phyloP scores from a whole-genome alignment of 2,797 vertebrate species.

The Adelosebastes latens region DNA sequence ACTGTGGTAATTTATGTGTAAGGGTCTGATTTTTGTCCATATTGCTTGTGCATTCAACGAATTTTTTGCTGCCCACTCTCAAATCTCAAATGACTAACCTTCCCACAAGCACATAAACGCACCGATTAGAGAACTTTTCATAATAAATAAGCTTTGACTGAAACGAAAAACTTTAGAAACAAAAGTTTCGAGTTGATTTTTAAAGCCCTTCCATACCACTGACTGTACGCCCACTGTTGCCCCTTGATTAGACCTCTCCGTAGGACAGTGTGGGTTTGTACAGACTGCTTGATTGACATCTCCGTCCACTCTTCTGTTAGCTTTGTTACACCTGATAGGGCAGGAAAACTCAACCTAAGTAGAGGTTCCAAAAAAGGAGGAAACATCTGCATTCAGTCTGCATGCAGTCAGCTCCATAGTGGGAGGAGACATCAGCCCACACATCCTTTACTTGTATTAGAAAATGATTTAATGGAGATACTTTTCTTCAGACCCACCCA shows the following conservation, averaged over 20 bases:
- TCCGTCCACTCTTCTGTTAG: neutral
- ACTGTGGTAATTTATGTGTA: neutral
- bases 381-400: neutral
- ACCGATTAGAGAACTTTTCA: neutral
- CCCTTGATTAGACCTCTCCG: neutral
- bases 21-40: neutral
- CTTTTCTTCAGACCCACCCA: neutral
- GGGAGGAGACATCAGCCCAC: too few species aligned
- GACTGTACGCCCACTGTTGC: too few species aligned
- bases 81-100: neutral
- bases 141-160: neutral
- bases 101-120: neutral
- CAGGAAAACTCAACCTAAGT: neutral
- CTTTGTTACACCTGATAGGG: neutral
- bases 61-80: neutral
- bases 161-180: neutral
- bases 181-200: neutral
- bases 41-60: neutral
- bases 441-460: neutral
- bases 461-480: neutral
- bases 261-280: neutral
- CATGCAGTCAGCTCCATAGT: neutral
- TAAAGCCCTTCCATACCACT: neutral
- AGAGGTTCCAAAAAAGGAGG: neutral
- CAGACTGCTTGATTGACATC: neutral